Conservation (phyloP, 2,113 vertebrate species). For the Corydoras maculifer region DNA sequence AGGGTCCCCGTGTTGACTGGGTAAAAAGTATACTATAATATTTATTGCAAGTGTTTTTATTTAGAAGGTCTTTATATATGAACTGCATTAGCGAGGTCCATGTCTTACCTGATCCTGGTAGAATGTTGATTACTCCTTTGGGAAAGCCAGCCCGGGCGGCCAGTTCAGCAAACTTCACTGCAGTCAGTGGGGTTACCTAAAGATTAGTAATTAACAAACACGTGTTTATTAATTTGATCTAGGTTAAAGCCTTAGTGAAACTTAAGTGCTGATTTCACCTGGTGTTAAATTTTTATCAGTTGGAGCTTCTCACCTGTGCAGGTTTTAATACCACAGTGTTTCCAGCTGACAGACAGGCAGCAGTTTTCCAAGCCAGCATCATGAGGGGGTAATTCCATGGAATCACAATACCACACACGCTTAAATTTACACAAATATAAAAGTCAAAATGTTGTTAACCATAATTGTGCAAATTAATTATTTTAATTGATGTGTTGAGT, state of each 20-base stretch:
- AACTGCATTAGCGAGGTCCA: too few relatives aligned
- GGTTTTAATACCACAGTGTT: constrained; percentile 83
- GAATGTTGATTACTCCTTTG: constrained; percentile 76
- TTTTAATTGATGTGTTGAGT: neutral
- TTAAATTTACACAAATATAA: constrained; percentile 35
- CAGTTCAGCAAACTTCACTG: constrained; percentile 81
- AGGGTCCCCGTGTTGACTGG: too few relatives aligned
- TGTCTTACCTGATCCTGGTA: constrained; percentile 73
- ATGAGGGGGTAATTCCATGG: constrained; percentile 87
- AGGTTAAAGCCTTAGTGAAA: too few relatives aligned
- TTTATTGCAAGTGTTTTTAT: too few relatives aligned
- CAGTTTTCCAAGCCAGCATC: constrained; percentile 84
- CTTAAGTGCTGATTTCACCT: too few relatives aligned
- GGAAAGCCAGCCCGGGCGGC: constrained; percentile 73
- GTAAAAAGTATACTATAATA: too few relatives aligned
- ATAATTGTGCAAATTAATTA: too few relatives aligned
- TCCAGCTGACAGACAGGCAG: constrained; percentile 77
- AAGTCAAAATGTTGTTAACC: too few relatives aligned
- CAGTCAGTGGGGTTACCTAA: constrained; percentile 81
- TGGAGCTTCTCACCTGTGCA: constrained; percentile 65
- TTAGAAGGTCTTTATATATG: too few relatives aligned
- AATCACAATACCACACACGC: constrained; percentile 82
- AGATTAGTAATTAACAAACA: neutral
- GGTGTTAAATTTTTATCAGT: neutral
- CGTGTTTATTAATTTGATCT: too few relatives aligned